phyloP scores from a whole-genome alignment of 2,888 invertebrate species.

The Dexiosoma caninum region DNA sequence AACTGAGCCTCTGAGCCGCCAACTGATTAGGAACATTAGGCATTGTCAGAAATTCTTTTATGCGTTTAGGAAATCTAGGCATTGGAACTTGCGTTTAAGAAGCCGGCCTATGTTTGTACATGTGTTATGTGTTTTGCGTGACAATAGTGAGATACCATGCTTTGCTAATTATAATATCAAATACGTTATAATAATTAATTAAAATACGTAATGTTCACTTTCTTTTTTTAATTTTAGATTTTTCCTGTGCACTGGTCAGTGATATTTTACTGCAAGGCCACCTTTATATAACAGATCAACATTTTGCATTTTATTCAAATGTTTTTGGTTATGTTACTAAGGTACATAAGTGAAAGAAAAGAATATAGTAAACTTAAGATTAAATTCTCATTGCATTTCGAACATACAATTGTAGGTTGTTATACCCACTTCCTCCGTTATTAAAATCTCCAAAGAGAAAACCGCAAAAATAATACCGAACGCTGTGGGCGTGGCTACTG shows the following conservation, averaged over 20 bases:
- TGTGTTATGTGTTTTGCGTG: too few species aligned
- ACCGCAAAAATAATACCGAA: slow-evolving; percentile 96
- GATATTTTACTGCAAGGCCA: slow-evolving; percentile 95
- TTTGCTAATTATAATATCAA: too few species aligned
- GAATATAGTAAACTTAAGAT: background rate
- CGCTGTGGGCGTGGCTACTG: slow-evolving; percentile 90
- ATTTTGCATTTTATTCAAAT: slow-evolving; percentile 97
- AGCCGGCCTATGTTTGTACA: too few species aligned
- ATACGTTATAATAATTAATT: too few species aligned
- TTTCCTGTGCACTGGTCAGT: slow-evolving; percentile 93
- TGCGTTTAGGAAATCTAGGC: too few species aligned
- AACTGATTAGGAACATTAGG: too few species aligned
- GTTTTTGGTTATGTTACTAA: slow-evolving; percentile 96
- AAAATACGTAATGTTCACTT: too few species aligned
- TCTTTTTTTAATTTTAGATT: slow-evolving; percentile 82
- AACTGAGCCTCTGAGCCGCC: too few species aligned
- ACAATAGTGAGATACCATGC: too few species aligned
- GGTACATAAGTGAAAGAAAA: slow-evolving; percentile 79
- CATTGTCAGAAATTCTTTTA: too few species aligned
- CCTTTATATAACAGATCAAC: slow-evolving; percentile 95
- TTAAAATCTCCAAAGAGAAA: slow-evolving; percentile 93
- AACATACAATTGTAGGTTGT: slow-evolving; percentile 81
- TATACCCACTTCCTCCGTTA: slow-evolving; percentile 91
- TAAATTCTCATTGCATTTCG: too few species aligned
- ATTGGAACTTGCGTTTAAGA: too few species aligned